Evolutionary conservation across 2,888 invertebrate species (phyloP), one percentile per base, ranked within the genome.

Genomic region (Seira ritae): DNA sequence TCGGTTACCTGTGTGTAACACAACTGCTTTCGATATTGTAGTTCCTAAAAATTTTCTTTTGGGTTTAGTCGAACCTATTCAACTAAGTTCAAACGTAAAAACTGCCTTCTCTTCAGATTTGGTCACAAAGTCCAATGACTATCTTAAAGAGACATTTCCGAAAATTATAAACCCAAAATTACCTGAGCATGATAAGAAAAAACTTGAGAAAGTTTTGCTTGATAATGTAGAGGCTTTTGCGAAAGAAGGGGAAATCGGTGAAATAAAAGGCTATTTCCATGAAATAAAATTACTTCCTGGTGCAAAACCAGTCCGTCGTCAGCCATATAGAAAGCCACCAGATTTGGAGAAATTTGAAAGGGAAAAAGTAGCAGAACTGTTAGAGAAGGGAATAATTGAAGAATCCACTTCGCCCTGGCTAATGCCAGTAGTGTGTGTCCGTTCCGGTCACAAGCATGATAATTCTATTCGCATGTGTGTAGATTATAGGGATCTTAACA

Each of bases 301-400:
- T 0, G 79, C 85, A 17, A 46, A 71, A 62, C 82, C 85, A 15
- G 72, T 82, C 12, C 66, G 75, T 46, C 22, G 42, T 1, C 46
- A 55, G 2, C 85, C 85, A 0, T 85, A 85, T 24, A 20, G 85
- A 42, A 85, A 85, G 65, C 60, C 85, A 12, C 24, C 68, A 0
- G 66, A 75, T 37, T 31, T 85, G 22, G 78, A 82, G 55, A 2
- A 62, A 17, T 84, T 81, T 70, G 84, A 84, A 24, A 15, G 77
- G 31, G 75, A 78, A 17, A 78, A 70, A 15, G 82, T 85, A 8
- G 12, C 70, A 66, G 81, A 85, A 55, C 62, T 85, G 12, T 75
- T 85, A 62, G 24, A 70, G 31, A 69, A 70, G 10, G 66, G 42
- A 31, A 66, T 85, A 3, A 79, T 85, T n/a, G 0, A 78, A 17